These are phyloP conservation scores for Pithys albifrons DNA, from an alignment of 2,113 vertebrate species.

Conservation along the genomic window DNA sequence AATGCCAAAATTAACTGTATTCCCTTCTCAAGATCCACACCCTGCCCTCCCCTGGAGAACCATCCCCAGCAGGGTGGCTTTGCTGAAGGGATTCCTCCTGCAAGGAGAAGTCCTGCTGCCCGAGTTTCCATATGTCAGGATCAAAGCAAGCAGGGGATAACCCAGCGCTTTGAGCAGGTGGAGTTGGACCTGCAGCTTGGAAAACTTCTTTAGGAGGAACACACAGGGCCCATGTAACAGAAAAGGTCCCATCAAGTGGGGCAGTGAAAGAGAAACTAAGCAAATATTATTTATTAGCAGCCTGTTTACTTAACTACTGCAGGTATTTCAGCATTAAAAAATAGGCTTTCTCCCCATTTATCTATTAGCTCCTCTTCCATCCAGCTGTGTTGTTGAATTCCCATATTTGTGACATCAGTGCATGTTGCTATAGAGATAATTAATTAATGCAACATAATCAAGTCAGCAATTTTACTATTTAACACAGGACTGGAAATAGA, in stretches of 20 bases:
- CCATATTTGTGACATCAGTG: constrained; percentile 3
- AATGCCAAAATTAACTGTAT: background rate
- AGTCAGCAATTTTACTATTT: constrained; percentile 44
- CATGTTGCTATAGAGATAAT: constrained; percentile 48
- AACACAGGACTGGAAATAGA: background rate
- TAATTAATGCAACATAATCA: constrained; percentile 54
- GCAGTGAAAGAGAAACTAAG: background rate
- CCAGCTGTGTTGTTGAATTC: background rate
- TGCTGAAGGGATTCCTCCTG: background rate
- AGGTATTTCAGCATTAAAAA: background rate
- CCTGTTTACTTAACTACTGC: background rate
- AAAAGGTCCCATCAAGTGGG: background rate
- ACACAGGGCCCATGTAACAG: accelerated
- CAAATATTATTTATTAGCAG: background rate
- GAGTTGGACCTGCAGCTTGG: background rate
- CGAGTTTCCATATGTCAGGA: accelerated
- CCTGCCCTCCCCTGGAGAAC: background rate
- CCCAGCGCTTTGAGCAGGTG: background rate
- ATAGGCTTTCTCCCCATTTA: background rate
- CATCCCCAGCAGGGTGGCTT: background rate
- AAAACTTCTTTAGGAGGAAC: background rate
- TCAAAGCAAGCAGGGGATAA: background rate
- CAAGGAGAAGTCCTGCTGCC: background rate
- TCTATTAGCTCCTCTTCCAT: background rate
- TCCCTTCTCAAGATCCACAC: background rate